Evolutionary conservation across 2,113 vertebrate genomes (phyloP).

Genomic region (Struthio camelus): DNA sequence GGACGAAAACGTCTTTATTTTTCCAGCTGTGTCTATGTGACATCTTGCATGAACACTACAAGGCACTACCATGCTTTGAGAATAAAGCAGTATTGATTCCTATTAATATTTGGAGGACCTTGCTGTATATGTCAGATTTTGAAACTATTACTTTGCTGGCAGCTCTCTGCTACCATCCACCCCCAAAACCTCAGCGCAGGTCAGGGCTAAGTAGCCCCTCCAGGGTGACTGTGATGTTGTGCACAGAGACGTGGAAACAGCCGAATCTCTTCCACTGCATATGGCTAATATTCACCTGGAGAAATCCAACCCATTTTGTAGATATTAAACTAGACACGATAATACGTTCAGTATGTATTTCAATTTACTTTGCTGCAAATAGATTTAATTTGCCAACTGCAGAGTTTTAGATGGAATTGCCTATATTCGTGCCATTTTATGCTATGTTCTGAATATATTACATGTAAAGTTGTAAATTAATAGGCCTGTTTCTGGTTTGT

Average conservation of each 20-base stretch:
- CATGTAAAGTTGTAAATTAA: conserved; percentile 42
- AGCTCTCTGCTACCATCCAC: neutral
- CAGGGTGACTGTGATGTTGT: neutral
- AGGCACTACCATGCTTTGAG: neutral
- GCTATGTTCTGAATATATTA: conserved; percentile 12
- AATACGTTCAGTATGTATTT: conserved; percentile 66
- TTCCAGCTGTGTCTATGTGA: neutral
- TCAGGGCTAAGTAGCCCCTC: neutral
- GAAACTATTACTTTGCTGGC: neutral
- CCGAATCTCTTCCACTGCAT: conserved; percentile 7
- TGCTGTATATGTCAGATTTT: neutral
- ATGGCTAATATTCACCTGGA: conserved; percentile 64
- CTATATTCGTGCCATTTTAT: conserved; percentile 26
- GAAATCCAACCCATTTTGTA: conserved; percentile 61
- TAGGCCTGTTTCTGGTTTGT: conserved; percentile 47
- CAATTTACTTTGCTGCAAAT: conserved; percentile 67
- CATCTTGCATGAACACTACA: neutral
- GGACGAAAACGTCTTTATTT: neutral
- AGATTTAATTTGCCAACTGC: conserved; percentile 74
- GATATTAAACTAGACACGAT: conserved; percentile 62
- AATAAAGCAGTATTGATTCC: neutral
- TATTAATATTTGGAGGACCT: neutral
- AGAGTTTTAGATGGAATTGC: conserved; percentile 59
- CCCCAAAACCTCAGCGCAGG: neutral
- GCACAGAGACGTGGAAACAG: neutral